These are phyloP conservation scores for Chionomys nivalis DNA, from an alignment of 2,113 vertebrate genomes.

Conservation along the genomic window DNA sequence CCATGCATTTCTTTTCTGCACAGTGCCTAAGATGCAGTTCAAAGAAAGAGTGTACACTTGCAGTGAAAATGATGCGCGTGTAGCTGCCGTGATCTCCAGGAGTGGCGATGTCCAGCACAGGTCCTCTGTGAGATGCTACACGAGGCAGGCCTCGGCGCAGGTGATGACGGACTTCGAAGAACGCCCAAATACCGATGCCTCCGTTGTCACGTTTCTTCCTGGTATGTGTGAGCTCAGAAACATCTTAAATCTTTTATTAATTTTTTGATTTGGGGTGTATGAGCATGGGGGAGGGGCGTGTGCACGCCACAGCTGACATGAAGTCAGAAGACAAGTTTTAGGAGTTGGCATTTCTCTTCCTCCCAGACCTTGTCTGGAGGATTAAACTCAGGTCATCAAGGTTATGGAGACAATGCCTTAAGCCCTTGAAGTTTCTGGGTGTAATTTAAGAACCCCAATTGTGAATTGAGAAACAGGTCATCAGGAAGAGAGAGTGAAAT, in stretches of 20 bases:
- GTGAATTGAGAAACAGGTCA: background rate
- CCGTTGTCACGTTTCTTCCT: conserved; percentile 92
- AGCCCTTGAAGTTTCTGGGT: background rate
- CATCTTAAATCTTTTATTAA: background rate
- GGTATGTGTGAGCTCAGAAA: conserved; percentile 83
- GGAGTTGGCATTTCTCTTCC: background rate
- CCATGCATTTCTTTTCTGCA: background rate
- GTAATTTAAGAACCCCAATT: background rate
- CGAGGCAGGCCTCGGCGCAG: conserved; percentile 94
- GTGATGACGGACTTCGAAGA: conserved; percentile 98
- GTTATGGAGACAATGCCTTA: too few species aligned
- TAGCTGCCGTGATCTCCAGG: conserved; percentile 89
- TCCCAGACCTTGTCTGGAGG: too few species aligned
- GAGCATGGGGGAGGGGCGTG: too few species aligned
- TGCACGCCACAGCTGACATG: background rate
- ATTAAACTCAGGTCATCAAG: background rate
- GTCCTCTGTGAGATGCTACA: conserved; percentile 96
- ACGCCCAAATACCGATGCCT: conserved; percentile 94
- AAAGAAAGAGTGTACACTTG: conserved; percentile 88
- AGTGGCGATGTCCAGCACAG: conserved; percentile 90
- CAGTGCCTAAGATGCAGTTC: conserved; percentile 97
- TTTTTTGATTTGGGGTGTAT: too few species aligned
- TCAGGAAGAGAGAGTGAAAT: background rate
- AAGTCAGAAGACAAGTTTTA: background rate
- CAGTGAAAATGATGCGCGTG: conserved; percentile 89